Evolutionary conservation across 2,113 vertebrate species (phyloP), one percentile per base, ranked within the genome.

Genomic region (Syrmaticus mikado): DNA sequence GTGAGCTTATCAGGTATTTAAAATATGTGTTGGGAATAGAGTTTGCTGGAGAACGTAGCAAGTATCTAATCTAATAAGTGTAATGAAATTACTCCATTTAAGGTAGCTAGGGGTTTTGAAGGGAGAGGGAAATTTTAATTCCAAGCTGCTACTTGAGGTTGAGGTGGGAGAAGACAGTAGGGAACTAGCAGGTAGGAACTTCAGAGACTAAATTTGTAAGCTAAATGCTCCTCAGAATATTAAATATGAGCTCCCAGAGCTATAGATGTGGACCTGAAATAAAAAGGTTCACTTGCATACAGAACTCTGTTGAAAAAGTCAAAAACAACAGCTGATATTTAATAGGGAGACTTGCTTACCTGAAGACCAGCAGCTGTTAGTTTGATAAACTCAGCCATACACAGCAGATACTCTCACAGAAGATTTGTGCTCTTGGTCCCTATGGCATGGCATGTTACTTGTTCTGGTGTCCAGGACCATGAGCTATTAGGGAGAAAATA

Each of bases 401-500:
- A 38, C 38, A 38, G 38, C 38, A 38, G 38, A 10, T 38, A 38
- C 38, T 38, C 38, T 38, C 6, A 38, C 38, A 38, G 38, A 38
- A 38, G 38, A 38, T 38, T 38, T 38, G 38, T 38, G 38, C 38
- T 38, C 38, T 38, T 38, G 30, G 28, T 27, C 32, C 61, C 62
- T 43, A n/a, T 73, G 53, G 50, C 52, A 78, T 38, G 28, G n/a
- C 38, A 3, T 27, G 55, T 50, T 80, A 46, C 32, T 87, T n/a
- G 62, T 57, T 85, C 84, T 85, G 36, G 30, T 89, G 82, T 60
- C 64, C 60, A 71, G 41, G 22, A 34, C 53, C 34, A 43, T 64
- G 67, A 92, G 43, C 18, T 87, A 64, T 89, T 53, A 70, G 53
- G 67, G 79, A 87, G 65, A 82, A 94, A 91, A 74, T 58, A 66